Evolutionary conservation across 2,797 vertebrate species (phyloP), one percentile per base, ranked within the genome.

Genomic region (Acanthis flammea): DNA sequence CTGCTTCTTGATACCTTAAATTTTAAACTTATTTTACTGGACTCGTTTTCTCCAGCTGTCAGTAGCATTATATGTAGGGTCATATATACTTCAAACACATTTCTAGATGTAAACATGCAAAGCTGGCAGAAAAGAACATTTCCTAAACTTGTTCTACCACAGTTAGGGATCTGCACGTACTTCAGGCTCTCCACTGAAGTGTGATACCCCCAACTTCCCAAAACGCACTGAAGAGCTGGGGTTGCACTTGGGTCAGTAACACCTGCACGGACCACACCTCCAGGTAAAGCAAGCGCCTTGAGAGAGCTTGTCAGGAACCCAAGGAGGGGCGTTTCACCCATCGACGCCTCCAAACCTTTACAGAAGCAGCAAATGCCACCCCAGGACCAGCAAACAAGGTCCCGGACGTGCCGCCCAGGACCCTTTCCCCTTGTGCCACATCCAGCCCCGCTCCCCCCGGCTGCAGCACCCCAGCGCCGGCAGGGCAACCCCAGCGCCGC

Each of bases 41-140:
- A 48, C 15, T n/a, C 22, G 15, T 72, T 85, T 94, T 53, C 53
- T 60, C 24, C 74, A 87, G 54, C 63, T 85, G 61, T 77, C 68
- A 28, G 22, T 10, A 81, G 68, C 15, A 10, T 39, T 80, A 50
- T 23, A 35, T 5, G 4, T 22, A 24, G 51, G 39, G 6, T 71
- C 19, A 53, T 62, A 83, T 1, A 31, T 0, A n/a, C 45, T 58
- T 33, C 67, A 65, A 72, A 53, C 16, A n/a, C 42, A 39, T 28
- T 30, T 75, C 83, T 92, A 62, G 57, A 74, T 86, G 79, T 88
- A 91, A 93, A 79, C 35, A 7, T 6, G 41, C 55, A 22, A 41
- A 71, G 35, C 2, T 51, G 35, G 51, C 60, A 87, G 53, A 81
- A 62, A 57, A 17, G 41, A 19, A 21, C 0, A 3, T 76, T 82